These are phyloP conservation scores for Crambe crambe DNA, from an alignment of 37 sponge, comb jelly and placozoan genomes.

Conservation along the genomic window DNA sequence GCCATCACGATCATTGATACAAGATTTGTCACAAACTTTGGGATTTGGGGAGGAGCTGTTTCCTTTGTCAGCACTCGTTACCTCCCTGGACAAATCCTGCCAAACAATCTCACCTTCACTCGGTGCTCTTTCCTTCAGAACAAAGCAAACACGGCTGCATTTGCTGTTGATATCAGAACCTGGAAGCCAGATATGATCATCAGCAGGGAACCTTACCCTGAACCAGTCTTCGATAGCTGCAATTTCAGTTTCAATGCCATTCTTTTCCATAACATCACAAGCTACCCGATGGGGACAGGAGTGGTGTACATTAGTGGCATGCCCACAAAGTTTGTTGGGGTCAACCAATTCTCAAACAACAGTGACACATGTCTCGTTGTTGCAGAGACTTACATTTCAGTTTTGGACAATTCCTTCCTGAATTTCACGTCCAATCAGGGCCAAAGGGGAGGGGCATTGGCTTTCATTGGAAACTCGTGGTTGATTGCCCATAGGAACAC, in stretches of 20 bases:
- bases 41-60: slow-evolving; percentile 39
- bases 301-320: slow-evolving; percentile 23
- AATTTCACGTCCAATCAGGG: slow-evolving; percentile 39
- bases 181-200: slow-evolving; percentile 25
- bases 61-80: slow-evolving; percentile 13
- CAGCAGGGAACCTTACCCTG: neutral
- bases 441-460: slow-evolving; percentile 43
- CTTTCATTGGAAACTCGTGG: slow-evolving; percentile 35
- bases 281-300: slow-evolving; percentile 34
- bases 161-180: slow-evolving; percentile 38
- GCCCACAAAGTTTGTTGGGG: slow-evolving; percentile 29
- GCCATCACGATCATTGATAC: neutral
- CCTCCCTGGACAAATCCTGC: neutral
- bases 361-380: slow-evolving; percentile 35
- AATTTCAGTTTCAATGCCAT: slow-evolving; percentile 26
- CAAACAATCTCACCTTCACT: slow-evolving; percentile 30
- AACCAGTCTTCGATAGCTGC: slow-evolving; percentile 45
- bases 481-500: slow-evolving; percentile 10
- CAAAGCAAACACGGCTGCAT: slow-evolving; percentile 2
- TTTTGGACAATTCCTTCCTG: neutral
- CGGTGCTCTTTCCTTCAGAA: slow-evolving; percentile 20
- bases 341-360: slow-evolving; percentile 25
- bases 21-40: neutral
- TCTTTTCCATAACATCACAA: neutral
- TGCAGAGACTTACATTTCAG: slow-evolving; percentile 11